A percentile compares a stretch with the other conserved stretches of the same genome.
These are phyloP conservation scores for Rhogogaster chlorosoma DNA, from an alignment of 2,888 invertebrate genomes.

Conservation along the genomic window DNA sequence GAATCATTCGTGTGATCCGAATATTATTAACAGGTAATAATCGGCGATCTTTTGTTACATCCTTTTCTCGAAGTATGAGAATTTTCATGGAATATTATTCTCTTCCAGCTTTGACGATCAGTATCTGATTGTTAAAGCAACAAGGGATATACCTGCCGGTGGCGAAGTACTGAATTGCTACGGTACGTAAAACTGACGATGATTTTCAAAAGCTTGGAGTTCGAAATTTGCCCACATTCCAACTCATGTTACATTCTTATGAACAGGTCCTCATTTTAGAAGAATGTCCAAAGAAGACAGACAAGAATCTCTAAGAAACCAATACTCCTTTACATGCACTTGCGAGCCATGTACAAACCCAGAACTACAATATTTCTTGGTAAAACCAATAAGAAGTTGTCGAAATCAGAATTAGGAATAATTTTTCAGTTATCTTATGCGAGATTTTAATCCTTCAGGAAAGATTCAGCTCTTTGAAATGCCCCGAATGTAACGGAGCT, in stretches of 20 bases:
- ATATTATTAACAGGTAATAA: slow-evolving; percentile 86
- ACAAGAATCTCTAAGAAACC: slow-evolving; percentile 82
- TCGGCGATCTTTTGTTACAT: not conserved
- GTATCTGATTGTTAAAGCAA: slow-evolving; percentile 85
- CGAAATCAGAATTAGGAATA: slow-evolving; percentile 11
- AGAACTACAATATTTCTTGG: slow-evolving; percentile 66
- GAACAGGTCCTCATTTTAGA: slow-evolving; percentile 84
- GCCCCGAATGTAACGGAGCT: slow-evolving; percentile 75
- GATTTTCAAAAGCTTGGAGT: not conserved
- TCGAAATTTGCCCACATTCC: not conserved
- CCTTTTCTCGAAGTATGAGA: not conserved
- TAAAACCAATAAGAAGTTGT: slow-evolving; percentile 56
- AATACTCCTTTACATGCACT: slow-evolving; percentile 89
- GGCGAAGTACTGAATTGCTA: slow-evolving; percentile 93
- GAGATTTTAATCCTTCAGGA: slow-evolving; percentile 68
- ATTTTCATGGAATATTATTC: not conserved
- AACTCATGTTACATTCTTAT: slow-evolving; percentile 39
- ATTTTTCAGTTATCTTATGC: not conserved
- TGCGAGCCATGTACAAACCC: slow-evolving; percentile 85
- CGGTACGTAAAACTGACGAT: slow-evolving; percentile 76
- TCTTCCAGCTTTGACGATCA: slow-evolving; percentile 85
- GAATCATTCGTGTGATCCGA: slow-evolving; percentile 95
- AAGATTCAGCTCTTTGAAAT: slow-evolving; percentile 75
- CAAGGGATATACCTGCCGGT: slow-evolving; percentile 82
- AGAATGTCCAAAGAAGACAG: slow-evolving; percentile 83